phyloP scores from a whole-genome alignment of 2,888 invertebrate species.

The Dyspetes luteomarginatus region DNA sequence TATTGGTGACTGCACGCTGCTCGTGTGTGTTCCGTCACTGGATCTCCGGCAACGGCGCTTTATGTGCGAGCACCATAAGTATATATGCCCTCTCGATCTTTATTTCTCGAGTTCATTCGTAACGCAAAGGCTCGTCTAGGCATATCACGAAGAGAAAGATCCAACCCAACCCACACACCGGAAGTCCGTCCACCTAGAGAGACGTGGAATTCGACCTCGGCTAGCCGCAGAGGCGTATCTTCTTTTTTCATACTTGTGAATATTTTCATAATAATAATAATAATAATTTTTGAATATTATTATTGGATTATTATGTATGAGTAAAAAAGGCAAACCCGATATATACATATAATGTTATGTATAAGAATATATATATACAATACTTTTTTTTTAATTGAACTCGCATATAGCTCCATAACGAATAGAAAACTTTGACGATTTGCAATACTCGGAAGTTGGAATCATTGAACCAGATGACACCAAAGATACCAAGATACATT shows the following conservation, averaged over 20 bases:
- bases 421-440: neutral
- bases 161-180: constrained; percentile 65
- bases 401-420: too few relatives aligned
- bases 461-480: neutral
- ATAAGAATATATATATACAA: too few relatives aligned
- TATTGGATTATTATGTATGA: too few relatives aligned
- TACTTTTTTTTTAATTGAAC: too few relatives aligned
- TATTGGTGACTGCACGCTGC: too few relatives aligned
- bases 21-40: too few relatives aligned
- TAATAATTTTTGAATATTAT: too few relatives aligned
- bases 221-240: constrained; percentile 16
- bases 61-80: too few relatives aligned
- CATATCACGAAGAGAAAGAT: neutral
- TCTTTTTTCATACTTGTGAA: neutral
- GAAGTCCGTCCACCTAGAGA: constrained; percentile 69
- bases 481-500: neutral
- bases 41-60: too few relatives aligned
- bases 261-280: too few relatives aligned
- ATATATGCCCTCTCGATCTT: neutral
- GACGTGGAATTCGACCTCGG: constrained; percentile 67
- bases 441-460: neutral
- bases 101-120: neutral
- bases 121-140: constrained; percentile 12
- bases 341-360: too few relatives aligned
- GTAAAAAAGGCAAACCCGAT: too few relatives aligned